phyloP scores from a whole-genome alignment of 2,797 vertebrate genomes.

The Perodicticus potto region DNA sequence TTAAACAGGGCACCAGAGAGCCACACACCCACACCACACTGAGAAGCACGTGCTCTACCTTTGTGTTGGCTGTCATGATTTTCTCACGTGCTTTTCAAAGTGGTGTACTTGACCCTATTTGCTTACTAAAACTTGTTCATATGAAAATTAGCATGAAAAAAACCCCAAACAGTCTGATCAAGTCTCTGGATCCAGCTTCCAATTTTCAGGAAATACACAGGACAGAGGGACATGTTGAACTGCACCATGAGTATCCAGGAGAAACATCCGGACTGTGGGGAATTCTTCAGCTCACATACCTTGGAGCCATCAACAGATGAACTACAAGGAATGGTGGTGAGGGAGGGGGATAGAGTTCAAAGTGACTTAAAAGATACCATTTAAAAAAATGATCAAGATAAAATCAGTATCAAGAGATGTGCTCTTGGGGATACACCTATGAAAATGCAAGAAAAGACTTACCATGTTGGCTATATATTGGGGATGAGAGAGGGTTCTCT shows the following conservation, averaged over 20 bases:
- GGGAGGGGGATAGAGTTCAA: neutral
- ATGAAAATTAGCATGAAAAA: conserved; percentile 15
- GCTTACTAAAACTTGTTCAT: neutral
- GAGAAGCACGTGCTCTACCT: neutral
- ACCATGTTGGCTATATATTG: neutral
- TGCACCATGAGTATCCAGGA: neutral
- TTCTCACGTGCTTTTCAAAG: conserved; percentile 21
- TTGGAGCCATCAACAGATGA: neutral
- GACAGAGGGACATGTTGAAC: neutral
- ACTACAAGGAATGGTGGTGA: neutral
- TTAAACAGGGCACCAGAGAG: neutral
- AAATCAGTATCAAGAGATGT: conserved; percentile 6
- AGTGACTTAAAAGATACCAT: conserved; percentile 3
- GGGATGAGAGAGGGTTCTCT: neutral
- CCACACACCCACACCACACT: neutral
- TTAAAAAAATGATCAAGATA: neutral
- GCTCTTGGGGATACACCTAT: neutral
- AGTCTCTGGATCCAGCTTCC: neutral
- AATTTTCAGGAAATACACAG: neutral
- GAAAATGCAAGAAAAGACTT: neutral
- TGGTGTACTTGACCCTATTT: conserved; percentile 30
- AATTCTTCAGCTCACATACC: neutral
- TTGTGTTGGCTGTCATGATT: conserved; percentile 30
- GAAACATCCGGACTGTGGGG: neutral
- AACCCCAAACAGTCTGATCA: neutral